These are phyloP conservation scores for Leptodirus hochenwartii DNA, from an alignment of 2,888 invertebrate species.

Conservation along the genomic window DNA sequence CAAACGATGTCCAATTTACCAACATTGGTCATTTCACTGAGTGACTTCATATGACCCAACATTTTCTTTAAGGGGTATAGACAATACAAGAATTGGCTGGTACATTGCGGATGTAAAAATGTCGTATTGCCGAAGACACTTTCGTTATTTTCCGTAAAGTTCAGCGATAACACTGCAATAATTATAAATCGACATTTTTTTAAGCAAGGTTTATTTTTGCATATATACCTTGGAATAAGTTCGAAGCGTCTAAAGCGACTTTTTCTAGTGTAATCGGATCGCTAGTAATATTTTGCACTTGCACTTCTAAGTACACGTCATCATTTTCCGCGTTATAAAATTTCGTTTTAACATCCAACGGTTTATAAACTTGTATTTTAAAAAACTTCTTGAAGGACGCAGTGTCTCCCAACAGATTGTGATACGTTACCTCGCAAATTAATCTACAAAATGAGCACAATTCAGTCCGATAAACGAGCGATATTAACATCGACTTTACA, in stretches of 20 bases:
- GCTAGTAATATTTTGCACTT: conserved; percentile 81
- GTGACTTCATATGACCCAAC: conserved; percentile 54
- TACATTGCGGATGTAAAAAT: conserved; percentile 72
- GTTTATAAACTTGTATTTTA: conserved; percentile 95
- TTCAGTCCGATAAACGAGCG: conserved; percentile 8
- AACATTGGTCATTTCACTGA: conserved; percentile 72
- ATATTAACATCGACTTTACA: conserved; percentile 37
- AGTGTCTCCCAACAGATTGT: conserved; percentile 50
- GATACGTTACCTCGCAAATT: conserved; percentile 91
- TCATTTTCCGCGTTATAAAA: conserved; percentile 87
- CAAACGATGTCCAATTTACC: conserved; percentile 97
- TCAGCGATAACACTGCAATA: conserved; percentile 46
- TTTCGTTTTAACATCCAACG: conserved; percentile 95
- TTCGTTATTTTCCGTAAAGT: conserved; percentile 42
- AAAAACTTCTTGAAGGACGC: conserved; percentile 92
- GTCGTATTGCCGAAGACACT: conserved; percentile 67
- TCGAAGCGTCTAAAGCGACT: conserved; percentile 83
- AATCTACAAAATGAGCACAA: conserved; percentile 36
- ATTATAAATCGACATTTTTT: conserved; percentile 7
- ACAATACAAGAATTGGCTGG: conserved; percentile 89
- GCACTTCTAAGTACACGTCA: conserved; percentile 54
- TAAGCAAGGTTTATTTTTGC: conserved; percentile 2
- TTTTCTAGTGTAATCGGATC: conserved; percentile 88
- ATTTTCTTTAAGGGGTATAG: conserved; percentile 64
- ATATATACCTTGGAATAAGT: conserved; percentile 53